Base-by-base conservation (phyloP, 2,797 vertebrate genomes). In the Notamacropus eugenii region DNA sequence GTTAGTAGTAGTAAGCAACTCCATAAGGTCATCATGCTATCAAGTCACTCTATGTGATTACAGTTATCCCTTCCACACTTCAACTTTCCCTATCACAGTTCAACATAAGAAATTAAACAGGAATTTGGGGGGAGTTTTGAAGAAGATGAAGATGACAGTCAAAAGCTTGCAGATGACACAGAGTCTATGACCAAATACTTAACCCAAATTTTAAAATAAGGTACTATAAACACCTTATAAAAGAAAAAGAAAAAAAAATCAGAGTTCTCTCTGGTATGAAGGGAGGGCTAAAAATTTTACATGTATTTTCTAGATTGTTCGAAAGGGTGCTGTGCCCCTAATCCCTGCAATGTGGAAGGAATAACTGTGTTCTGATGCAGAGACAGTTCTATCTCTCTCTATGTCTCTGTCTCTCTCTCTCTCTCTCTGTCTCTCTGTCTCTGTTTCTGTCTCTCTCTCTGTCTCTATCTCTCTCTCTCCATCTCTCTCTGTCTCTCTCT, bases 1-100 rank as follows among this genome's bases (percentile, higher is more conserved):
- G 67, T 22, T 74, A 67, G 67, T n/a, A 40, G 22, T 82, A 46
- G 40, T 46, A 3, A 82, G 40, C 8, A 40, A 10, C 29, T 82
- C 8, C 40, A 13, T 93, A 74, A 94, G 95, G 40, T 92, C 93
- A 96, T 24, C 29, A 1, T 82, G n/a, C 82, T 92, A 22, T 92
- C 29, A 50, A 54, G 14, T 50, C 55, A 91, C 31, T 28, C 27
- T 28, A 87, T 57, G 90, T 94, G 59, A 96, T 87, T 22, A 91
- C 34, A 74, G 3, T n/a, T 74, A 40, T 74, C 16, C 16, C 5
- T 74, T 74, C 67, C 62, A 22, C 14, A 74, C 40, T 1, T 1
- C 9, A 2, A 74, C 16, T 22, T 74, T n/a, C 16, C 16, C 67
- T 34, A 40, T 74, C 12, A 8, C 0, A 6, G 14, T 14, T n/a